These are phyloP conservation scores for Drosophila lutescens DNA, from an alignment of 2,888 invertebrate species.

Conservation along the genomic window DNA sequence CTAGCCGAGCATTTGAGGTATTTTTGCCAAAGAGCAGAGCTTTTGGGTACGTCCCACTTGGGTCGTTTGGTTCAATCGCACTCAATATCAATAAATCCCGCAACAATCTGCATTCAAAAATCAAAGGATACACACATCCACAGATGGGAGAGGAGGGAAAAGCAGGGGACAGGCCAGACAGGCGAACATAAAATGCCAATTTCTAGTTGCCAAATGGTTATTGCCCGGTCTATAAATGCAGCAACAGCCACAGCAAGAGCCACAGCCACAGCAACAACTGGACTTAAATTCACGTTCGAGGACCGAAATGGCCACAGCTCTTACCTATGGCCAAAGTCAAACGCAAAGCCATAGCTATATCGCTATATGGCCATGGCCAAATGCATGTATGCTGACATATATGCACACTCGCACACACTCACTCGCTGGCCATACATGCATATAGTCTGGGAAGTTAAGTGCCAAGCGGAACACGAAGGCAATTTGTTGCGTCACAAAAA, in stretches of 20 bases:
- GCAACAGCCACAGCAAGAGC: slow-evolving; percentile 40
- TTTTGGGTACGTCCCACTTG: neutral
- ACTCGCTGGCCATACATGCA: neutral
- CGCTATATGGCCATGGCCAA: neutral
- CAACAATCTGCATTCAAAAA: slow-evolving; percentile 76
- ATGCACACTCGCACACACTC: neutral
- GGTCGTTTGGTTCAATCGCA: slow-evolving; percentile 50
- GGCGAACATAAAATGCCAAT: slow-evolving; percentile 77
- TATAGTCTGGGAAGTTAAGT: slow-evolving; percentile 57
- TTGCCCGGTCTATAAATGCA: slow-evolving; percentile 61
- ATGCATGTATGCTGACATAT: slow-evolving; percentile 32
- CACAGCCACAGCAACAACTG: slow-evolving; percentile 40
- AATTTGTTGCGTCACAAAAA: slow-evolving; percentile 64
- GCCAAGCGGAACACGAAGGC: slow-evolving; percentile 61
- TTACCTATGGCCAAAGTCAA: slow-evolving; percentile 41
- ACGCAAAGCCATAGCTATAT: slow-evolving; percentile 22
- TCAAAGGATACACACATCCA: slow-evolving; percentile 63
- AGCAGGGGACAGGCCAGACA: slow-evolving; percentile 47
- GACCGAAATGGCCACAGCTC: slow-evolving; percentile 53
- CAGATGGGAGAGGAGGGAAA: slow-evolving; percentile 7
- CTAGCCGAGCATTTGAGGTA: slow-evolving; percentile 7
- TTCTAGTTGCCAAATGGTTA: slow-evolving; percentile 82
- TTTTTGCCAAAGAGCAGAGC: slow-evolving; percentile 1
- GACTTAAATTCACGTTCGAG: slow-evolving; percentile 58
- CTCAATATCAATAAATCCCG: slow-evolving; percentile 74